Evolutionary conservation across 2,888 invertebrate species (phyloP), one percentile per base, ranked within the genome.

Genomic region (Onthophagus sagittarius): DNA sequence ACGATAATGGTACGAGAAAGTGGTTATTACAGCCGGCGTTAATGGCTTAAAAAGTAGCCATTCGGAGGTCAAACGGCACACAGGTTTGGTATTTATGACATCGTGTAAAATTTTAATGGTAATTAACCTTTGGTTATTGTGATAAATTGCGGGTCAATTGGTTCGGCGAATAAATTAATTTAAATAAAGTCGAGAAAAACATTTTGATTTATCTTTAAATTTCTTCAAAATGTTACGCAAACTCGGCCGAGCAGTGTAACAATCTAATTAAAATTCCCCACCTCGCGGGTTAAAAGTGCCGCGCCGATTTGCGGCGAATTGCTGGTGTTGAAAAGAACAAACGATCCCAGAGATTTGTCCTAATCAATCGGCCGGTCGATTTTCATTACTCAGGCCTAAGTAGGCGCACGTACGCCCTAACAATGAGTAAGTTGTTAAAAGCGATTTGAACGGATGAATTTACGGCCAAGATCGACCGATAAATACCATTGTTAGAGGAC

Each of bases 401-500:
- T 53, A 53, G 39, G 39, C 39, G 39, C 39, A 53, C 39, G 39
- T 53, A 53, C 39, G 39, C 39, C 39, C 39, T 71, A 71, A 71
- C 71, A 71, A 71, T 71, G 71, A 71, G 71, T 71, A 62, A 71
- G 71, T 71, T 71, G 71, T 71, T 71, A 71, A 62, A 62, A 71
- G 23, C 71, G 62, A 71, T 71, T 71, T 71, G 62, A 23, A n/a
- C 71, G 23, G 71, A 71, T 23, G 71, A 71, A 71, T 71, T 71
- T 71, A 71, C 15, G 39, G 62, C 39, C 15, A 11, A 39, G 62
- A 71, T 71, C 62, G 15, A 15, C 39, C 71, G 62, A 71, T 71
- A 71, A 71, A 71, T 71, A 71, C 62, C 62, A 71, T 62, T 71
- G 62, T 71, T 15, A 71, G 62, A 62, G 62, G 39, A 62, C 23